Conservation (phyloP, 2,113 vertebrate species). For the Etia nguti region DNA sequence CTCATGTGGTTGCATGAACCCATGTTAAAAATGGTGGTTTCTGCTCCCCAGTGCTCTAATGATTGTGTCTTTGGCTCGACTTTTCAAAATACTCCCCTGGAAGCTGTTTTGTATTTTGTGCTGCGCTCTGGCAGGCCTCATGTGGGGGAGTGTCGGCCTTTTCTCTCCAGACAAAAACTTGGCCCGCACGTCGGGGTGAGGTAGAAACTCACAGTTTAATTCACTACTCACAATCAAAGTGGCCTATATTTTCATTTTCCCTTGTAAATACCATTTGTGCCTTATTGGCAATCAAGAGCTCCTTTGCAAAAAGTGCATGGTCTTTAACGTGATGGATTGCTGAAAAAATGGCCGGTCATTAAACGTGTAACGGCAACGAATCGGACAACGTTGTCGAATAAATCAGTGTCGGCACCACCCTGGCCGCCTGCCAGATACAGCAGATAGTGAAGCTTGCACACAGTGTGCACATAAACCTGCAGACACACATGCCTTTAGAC, state of each 20-base stretch:
- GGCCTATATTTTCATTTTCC: neutral
- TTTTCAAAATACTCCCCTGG: neutral
- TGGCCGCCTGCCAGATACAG: slow-evolving; percentile 6
- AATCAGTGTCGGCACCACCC: neutral
- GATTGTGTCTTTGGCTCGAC: slow-evolving; percentile 1
- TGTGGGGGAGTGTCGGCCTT: neutral
- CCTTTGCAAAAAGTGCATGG: neutral
- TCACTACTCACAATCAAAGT: neutral
- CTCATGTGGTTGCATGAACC: neutral
- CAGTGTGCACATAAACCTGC: neutral
- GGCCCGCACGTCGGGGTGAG: neutral
- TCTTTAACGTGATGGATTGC: neutral
- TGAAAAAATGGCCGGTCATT: neutral
- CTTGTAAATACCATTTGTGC: neutral
- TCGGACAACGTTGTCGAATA: neutral
- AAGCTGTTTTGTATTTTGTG: neutral
- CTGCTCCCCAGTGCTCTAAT: neutral
- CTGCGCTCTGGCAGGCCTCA: neutral
- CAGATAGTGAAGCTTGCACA: neutral
- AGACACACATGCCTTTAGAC: neutral
- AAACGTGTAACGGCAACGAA: neutral
- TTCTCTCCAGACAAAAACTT: slow-evolving; percentile 17
- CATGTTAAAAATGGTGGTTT: slow-evolving; percentile 2
- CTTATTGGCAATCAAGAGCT: neutral
- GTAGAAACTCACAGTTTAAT: neutral